Percentiles rank a stretch among this genome's conserved stretches.
Conservation (phyloP, 2,113 vertebrate species). For the Triplophysa rosa region DNA sequence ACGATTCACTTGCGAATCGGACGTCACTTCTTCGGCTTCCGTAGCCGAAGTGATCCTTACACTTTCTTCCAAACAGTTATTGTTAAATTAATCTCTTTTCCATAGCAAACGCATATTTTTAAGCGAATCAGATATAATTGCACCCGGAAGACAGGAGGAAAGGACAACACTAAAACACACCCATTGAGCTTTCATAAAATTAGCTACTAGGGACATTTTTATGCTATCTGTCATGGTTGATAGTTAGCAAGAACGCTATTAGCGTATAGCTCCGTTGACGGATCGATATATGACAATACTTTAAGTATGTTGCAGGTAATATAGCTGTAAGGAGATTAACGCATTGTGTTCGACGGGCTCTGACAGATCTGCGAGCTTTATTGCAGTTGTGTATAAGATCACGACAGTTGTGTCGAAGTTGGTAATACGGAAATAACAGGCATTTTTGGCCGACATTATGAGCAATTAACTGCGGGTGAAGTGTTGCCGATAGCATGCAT, state of each 20-base stretch:
- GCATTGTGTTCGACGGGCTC: neutral
- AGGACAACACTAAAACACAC: neutral
- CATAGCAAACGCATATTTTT: slow-evolving; percentile 7
- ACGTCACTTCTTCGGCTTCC: slow-evolving; percentile 50
- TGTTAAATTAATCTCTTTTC: slow-evolving; percentile 12
- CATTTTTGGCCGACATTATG: slow-evolving; percentile 38
- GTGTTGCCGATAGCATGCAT: neutral
- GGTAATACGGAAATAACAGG: slow-evolving; percentile 52
- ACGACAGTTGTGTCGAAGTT: slow-evolving; percentile 47
- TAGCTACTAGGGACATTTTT: slow-evolving; percentile 20
- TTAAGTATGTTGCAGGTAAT: neutral
- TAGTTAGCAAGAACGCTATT: slow-evolving; percentile 33
- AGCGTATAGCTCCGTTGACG: slow-evolving; percentile 25
- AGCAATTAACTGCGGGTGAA: slow-evolving; percentile 36
- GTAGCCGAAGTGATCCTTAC: slow-evolving; percentile 48
- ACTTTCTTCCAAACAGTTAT: slow-evolving; percentile 31
- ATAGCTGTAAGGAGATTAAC: neutral
- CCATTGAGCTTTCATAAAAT: neutral
- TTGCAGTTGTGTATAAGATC: neutral
- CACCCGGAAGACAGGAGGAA: slow-evolving; percentile 13
- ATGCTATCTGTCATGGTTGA: slow-evolving; percentile 43
- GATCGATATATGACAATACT: slow-evolving; percentile 11
- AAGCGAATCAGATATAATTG: neutral
- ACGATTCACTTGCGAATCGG: neutral
- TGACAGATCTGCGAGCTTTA: neutral